Conservation (phyloP, 2,888 invertebrate species). For the Penaeus monodon region DNA sequence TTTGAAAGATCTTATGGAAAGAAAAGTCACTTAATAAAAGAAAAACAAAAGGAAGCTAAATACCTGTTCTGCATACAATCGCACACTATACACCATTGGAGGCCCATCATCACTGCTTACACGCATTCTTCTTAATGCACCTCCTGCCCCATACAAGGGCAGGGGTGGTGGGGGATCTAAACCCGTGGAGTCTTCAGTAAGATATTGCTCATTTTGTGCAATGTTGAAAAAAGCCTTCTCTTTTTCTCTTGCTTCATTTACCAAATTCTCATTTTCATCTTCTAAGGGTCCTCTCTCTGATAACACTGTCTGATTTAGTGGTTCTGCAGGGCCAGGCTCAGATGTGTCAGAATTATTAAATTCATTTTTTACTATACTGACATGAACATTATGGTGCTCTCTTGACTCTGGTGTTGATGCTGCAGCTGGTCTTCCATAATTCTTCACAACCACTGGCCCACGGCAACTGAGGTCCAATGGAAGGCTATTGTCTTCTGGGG, state of each 20-base stretch:
- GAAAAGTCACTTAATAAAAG: neutral
- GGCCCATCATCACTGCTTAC: slow-evolving; percentile 56
- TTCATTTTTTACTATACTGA: slow-evolving; percentile 1
- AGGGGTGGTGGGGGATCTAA: slow-evolving; percentile 62
- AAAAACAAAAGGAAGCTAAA: neutral
- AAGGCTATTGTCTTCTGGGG: slow-evolving; percentile 20
- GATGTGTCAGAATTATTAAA: neutral
- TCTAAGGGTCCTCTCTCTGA: slow-evolving; percentile 54
- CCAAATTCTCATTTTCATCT: slow-evolving; percentile 62
- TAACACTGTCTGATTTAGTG: slow-evolving; percentile 34
- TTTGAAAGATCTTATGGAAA: neutral
- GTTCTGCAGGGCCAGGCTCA: neutral
- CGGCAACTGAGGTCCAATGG: slow-evolving; percentile 59
- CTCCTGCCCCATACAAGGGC: slow-evolving; percentile 47
- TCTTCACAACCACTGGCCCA: slow-evolving; percentile 13
- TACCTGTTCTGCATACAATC: slow-evolving; percentile 59
- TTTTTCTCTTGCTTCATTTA: slow-evolving; percentile 61
- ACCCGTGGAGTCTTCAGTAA: slow-evolving; percentile 60
- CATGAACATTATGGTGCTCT: slow-evolving; percentile 8
- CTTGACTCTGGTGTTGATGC: slow-evolving; percentile 17
- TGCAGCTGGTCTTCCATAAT: slow-evolving; percentile 13
- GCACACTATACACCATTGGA: slow-evolving; percentile 59
- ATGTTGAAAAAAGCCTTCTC: slow-evolving; percentile 61
- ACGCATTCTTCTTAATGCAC: slow-evolving; percentile 25
- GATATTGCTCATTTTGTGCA: slow-evolving; percentile 58